These are phyloP conservation scores for Micrasema minimum DNA, from an alignment of 1,140 invertebrate species.

Conservation along the genomic window DNA sequence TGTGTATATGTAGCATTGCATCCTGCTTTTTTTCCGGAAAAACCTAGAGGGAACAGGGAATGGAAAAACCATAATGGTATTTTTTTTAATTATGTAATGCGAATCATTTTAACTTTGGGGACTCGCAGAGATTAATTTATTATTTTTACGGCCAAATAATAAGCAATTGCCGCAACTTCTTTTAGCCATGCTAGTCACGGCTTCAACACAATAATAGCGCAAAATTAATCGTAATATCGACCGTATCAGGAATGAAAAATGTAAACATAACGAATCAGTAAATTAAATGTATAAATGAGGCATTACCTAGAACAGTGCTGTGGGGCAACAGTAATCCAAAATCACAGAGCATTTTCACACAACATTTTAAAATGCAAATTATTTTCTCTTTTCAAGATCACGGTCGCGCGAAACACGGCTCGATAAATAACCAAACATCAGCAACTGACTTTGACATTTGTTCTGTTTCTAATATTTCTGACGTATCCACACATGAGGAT, in stretches of 20 bases:
- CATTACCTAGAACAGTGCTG: constrained; percentile 15
- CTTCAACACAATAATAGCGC: constrained; percentile 10
- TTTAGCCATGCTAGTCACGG: constrained; percentile 15
- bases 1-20: too few relatives aligned
- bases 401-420: constrained; percentile 23
- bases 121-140: background rate
- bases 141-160: background rate
- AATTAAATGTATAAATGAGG: background rate
- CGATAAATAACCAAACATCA: constrained; percentile 30
- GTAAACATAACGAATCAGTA: constrained; percentile 11
- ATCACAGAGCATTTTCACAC: constrained; percentile 38
- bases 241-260: constrained; percentile 12
- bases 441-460: constrained; percentile 40
- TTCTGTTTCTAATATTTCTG: constrained; percentile 28
- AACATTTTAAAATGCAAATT: constrained; percentile 28
- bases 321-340: constrained; percentile 19
- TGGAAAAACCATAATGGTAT: too few relatives aligned
- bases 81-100: constrained; percentile 31
- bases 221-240: constrained; percentile 24
- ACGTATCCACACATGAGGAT: constrained; percentile 23
- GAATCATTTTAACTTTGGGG: constrained; percentile 4
- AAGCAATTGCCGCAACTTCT: constrained; percentile 13
- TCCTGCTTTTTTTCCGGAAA: too few relatives aligned
- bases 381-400: constrained; percentile 37
- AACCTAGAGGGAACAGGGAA: too few relatives aligned